Percentiles rank a stretch among this genome's conserved stretches.
phyloP scores from a whole-genome alignment of 2,113 vertebrate genomes.

The Rhinoptilus africanus region DNA sequence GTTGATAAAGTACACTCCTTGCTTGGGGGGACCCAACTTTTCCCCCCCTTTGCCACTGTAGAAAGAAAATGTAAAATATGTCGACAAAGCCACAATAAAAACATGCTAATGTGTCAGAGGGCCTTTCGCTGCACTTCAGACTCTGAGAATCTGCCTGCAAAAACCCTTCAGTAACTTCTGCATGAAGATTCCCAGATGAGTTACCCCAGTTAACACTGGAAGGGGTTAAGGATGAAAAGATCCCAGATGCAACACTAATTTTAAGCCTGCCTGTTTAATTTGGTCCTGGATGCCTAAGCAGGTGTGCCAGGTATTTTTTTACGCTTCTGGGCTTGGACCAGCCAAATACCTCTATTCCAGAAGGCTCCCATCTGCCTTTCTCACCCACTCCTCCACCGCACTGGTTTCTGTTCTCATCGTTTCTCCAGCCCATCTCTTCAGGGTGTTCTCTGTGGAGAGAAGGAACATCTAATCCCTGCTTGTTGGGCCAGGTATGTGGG shows the following conservation, averaged over 20 bases:
- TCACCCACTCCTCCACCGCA: not conserved
- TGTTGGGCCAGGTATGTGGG: not conserved
- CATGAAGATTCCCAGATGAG: not conserved
- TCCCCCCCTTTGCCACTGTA: not conserved
- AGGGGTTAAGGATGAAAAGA: not conserved
- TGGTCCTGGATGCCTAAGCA: not conserved
- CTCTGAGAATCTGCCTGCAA: slow-evolving; percentile 1
- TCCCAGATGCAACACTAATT: not conserved
- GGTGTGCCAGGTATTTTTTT: not conserved
- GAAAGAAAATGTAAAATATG: not conserved
- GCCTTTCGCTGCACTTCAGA: not conserved
- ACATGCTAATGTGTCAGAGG: not conserved
- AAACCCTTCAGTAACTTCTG: not conserved
- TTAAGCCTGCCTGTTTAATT: not conserved
- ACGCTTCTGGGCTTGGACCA: not conserved
- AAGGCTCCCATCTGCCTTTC: not conserved
- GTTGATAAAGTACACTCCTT: slow-evolving; percentile 28
- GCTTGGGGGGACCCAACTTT: not conserved
- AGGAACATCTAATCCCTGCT: not conserved
- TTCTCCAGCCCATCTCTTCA: not conserved
- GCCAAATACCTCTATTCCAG: not conserved
- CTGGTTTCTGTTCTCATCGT: fast-evolving
- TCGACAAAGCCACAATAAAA: slow-evolving; percentile 56
- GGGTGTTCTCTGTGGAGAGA: not conserved
- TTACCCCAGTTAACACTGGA: not conserved